Conservation (phyloP, 2,113 vertebrate genomes). For the Archilochus colubris region DNA sequence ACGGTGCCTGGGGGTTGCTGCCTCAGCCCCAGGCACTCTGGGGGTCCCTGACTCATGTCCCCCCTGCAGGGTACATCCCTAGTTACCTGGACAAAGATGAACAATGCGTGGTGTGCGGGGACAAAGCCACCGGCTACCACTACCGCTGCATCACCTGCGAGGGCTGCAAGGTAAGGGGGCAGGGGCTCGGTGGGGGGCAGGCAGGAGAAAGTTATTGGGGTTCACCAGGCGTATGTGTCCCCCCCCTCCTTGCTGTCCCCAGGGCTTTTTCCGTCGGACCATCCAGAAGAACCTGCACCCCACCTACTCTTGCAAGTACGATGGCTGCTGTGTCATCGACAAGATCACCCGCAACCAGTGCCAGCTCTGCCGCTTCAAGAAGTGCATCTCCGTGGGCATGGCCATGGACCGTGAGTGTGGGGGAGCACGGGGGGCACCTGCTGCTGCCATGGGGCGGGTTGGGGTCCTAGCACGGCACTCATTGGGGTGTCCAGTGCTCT, state of each 20-base stretch:
- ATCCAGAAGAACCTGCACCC: conserved; percentile 98
- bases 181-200: accelerated
- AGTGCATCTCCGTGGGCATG: conserved; percentile 92
- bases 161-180: conserved; percentile 89
- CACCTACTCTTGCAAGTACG: conserved; percentile 94
- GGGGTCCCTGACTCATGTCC: conserved; percentile 10
- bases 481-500: background rate
- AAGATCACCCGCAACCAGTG: conserved; percentile 99
- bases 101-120: conserved; percentile 94
- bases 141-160: conserved; percentile 97
- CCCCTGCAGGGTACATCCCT: conserved; percentile 89
- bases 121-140: conserved; percentile 95
- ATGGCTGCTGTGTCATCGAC: conserved; percentile 95
- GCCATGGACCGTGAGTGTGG: conserved; percentile 82
- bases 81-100: conserved; percentile 98
- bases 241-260: background rate
- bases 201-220: background rate
- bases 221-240: background rate
- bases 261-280: conserved; percentile 97
- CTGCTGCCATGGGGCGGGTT: accelerated
- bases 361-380: conserved; percentile 97
- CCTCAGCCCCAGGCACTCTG: no score
- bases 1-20: background rate
- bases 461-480: background rate
- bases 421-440: background rate